Conservation (phyloP, 2,888 invertebrate species). For the Pheosia tremula region DNA sequence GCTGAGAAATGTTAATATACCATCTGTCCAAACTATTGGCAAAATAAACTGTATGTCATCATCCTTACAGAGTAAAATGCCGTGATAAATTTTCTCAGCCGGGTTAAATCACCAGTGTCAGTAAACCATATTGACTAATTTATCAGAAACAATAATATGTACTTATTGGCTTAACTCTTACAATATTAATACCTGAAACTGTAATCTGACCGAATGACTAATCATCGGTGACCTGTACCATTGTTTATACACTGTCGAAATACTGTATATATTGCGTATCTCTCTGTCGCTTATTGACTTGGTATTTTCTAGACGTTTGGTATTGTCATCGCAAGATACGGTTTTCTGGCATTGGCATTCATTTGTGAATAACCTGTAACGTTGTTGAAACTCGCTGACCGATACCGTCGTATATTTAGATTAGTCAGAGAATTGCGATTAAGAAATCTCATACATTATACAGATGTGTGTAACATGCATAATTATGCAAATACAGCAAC, state of each 20-base stretch:
- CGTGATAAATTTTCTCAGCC: neutral
- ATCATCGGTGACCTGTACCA: constrained; percentile 37
- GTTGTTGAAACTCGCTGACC: neutral
- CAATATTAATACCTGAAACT: constrained; percentile 44
- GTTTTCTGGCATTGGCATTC: neutral
- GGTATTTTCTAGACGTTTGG: constrained; percentile 5
- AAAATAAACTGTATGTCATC: neutral
- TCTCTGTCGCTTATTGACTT: constrained; percentile 18
- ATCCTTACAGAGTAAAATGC: constrained; percentile 11
- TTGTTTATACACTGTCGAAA: constrained; percentile 45
- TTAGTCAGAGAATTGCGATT: neutral
- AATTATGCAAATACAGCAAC: neutral
- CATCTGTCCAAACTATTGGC: neutral
- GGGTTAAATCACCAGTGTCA: neutral
- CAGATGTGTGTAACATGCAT: neutral
- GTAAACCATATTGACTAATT: constrained; percentile 1
- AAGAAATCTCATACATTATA: constrained; percentile 4
- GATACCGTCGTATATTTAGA: neutral
- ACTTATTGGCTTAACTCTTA: constrained; percentile 28
- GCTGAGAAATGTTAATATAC: neutral
- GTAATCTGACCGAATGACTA: constrained; percentile 45
- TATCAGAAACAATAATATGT: constrained; percentile 19
- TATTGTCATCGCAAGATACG: neutral
- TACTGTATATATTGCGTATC: constrained; percentile 20
- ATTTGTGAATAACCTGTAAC: neutral